These are phyloP conservation scores for Phytoseiulus persimilis DNA, from an alignment of 2,888 invertebrate genomes.

Conservation along the genomic window DNA sequence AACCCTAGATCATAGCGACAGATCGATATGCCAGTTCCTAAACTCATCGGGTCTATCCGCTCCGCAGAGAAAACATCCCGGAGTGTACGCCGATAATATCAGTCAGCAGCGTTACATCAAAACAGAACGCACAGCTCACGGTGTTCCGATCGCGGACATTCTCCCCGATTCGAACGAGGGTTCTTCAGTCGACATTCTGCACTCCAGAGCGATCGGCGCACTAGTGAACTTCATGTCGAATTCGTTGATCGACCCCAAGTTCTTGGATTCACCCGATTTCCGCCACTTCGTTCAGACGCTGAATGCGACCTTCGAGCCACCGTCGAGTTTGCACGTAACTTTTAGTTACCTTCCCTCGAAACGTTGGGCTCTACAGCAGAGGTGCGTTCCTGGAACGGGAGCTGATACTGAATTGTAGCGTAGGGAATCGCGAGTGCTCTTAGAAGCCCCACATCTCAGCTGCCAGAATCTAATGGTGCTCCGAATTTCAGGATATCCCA, in stretches of 20 bases:
- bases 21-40: background rate
- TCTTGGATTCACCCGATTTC: slow-evolving; percentile 25
- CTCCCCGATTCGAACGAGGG: background rate
- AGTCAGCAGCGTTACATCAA: slow-evolving; percentile 25
- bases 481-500: slow-evolving; percentile 18
- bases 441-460: no score
- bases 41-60: background rate
- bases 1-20: background rate
- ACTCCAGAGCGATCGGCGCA: slow-evolving; percentile 21
- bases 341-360: slow-evolving; percentile 22
- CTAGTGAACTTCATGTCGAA: slow-evolving; percentile 17
- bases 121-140: slow-evolving; percentile 15
- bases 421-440: no score
- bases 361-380: slow-evolving; percentile 17
- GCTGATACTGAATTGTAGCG: no score
- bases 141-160: slow-evolving; percentile 8
- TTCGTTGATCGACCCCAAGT: slow-evolving; percentile 16
- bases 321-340: slow-evolving; percentile 17
- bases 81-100: slow-evolving; percentile 16
- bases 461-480: no score
- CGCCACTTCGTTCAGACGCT: slow-evolving; percentile 7
- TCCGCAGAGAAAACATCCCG: slow-evolving; percentile 23
- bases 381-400: background rate
- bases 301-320: slow-evolving; percentile 20
- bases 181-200: background rate